phyloP scores from a whole-genome alignment of 2,113 vertebrate genomes.

The Turdus rufiventris region DNA sequence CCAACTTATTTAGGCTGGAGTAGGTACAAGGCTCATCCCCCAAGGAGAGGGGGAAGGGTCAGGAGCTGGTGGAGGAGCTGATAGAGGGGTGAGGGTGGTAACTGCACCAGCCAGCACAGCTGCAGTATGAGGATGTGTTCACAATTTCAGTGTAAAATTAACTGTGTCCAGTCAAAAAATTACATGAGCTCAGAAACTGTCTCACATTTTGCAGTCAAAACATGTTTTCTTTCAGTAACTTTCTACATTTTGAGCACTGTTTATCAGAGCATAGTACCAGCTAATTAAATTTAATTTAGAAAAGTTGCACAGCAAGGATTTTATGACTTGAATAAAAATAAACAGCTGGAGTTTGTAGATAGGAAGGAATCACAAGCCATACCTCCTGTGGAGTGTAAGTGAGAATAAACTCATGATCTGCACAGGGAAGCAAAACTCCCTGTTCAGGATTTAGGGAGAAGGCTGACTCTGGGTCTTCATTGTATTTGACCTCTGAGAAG shows the following conservation, averaged over 20 bases:
- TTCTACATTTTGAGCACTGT: not conserved
- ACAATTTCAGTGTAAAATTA: not conserved
- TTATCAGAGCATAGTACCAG: not conserved
- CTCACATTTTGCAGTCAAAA: conserved; percentile 33
- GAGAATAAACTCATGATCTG: conserved; percentile 80
- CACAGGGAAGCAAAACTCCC: conserved; percentile 76
- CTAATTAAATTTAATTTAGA: conserved; percentile 16
- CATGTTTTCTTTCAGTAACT: conserved; percentile 9
- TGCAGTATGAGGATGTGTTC: not conserved
- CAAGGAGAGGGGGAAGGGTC: not conserved
- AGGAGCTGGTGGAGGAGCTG: not conserved
- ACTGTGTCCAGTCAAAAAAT: not conserved
- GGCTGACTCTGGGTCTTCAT: conserved; percentile 67
- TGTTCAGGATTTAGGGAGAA: conserved; percentile 79
- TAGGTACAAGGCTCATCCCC: not conserved
- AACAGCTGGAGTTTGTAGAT: conserved; percentile 14
- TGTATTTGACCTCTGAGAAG: conserved; percentile 50
- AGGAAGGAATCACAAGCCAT: not conserved
- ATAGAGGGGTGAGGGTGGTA: not conserved
- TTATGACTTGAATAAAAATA: conserved; percentile 28
- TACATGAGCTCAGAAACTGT: conserved; percentile 34
- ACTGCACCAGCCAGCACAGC: conserved; percentile 15
- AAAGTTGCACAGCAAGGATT: conserved; percentile 26
- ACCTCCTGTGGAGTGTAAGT: conserved; percentile 86
- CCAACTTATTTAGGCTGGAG: not conserved